These are phyloP conservation scores for Urocolius indicus DNA, from an alignment of 2,113 vertebrate genomes.

Conservation along the genomic window DNA sequence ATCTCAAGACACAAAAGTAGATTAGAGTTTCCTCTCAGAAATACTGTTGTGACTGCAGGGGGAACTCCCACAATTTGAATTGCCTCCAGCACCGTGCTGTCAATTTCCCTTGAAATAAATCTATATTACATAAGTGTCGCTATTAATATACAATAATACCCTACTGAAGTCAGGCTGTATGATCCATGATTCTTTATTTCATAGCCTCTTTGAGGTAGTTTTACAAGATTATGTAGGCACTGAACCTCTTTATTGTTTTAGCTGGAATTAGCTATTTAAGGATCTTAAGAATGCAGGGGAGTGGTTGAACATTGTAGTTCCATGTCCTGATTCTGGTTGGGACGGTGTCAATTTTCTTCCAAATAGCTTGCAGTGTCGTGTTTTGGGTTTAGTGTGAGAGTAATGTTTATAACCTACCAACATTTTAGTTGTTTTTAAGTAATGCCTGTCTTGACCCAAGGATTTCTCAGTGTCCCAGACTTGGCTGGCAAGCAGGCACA, in stretches of 20 bases:
- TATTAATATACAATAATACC: not conserved
- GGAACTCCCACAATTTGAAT: not conserved
- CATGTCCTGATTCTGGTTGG: too few relatives aligned
- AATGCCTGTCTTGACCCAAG: too few relatives aligned
- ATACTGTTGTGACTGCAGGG: not conserved
- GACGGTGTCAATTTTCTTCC: too few relatives aligned
- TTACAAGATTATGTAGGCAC: not conserved
- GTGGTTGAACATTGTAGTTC: not conserved
- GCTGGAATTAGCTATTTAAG: not conserved
- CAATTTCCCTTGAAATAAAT: not conserved
- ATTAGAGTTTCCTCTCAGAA: not conserved
- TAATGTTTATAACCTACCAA: too few relatives aligned
- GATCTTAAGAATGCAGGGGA: not conserved
- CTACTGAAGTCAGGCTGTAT: not conserved
- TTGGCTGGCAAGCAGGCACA: too few relatives aligned
- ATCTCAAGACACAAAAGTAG: not conserved
- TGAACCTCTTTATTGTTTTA: not conserved
- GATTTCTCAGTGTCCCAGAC: too few relatives aligned
- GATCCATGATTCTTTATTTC: not conserved
- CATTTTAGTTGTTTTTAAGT: too few relatives aligned
- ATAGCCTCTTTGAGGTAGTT: not conserved
- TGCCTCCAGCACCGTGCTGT: not conserved
- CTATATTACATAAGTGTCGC: not conserved
- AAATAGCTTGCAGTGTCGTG: too few relatives aligned
- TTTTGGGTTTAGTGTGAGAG: too few relatives aligned